Base-by-base conservation (phyloP, 2,797 vertebrate species). In the Buceros bicornis region DNA sequence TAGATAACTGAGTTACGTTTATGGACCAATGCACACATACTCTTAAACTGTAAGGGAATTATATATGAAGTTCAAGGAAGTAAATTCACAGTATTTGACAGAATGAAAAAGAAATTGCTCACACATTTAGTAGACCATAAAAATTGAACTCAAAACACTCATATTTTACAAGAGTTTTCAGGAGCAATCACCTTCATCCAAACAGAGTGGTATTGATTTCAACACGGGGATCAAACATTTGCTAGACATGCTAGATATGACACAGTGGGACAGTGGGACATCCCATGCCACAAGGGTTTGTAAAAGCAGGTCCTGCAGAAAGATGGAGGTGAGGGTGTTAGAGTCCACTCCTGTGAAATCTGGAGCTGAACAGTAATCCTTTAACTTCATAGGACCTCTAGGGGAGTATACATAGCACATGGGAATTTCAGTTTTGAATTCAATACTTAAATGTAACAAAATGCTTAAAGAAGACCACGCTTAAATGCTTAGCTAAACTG, bases 261-360 rank as follows among this genome's bases (percentile, higher is more conserved):
- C 3, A 65, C 18, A 45, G 11, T 9, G 33, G 33, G 33, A 33
- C 37, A 40, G 37, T 40, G 13, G 24, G 28, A 58, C 10, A 58
- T 43, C 15, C 14, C 22, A n/a, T 10, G 20, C 26, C 57, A 15
- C 19, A 51, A 82, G 37, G 16, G 5, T 47, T 48, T 51, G 5
- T 45, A 62, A 81, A 5, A 72, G 10, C 25, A 88, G 26, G 5
- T 51, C 35, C 69, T 73, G 71, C n/a, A 48, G 51, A 40, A 77
- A 54, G 8, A 65, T 13, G 1, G 2, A 40, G 13, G 12, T 0
- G 0, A 13, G 12, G 4, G 6, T 56, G 8, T 58, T 87, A 16
- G 10, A 76, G 28, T 33, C 21, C 8, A 37, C 6, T 72, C 9
- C 37, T 48, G 11, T 24, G 47, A 82, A 69, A 82, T 31, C 31